Evolutionary conservation across 2,797 vertebrate species (phyloP).

Genomic region (Coregonus sp.): DNA sequence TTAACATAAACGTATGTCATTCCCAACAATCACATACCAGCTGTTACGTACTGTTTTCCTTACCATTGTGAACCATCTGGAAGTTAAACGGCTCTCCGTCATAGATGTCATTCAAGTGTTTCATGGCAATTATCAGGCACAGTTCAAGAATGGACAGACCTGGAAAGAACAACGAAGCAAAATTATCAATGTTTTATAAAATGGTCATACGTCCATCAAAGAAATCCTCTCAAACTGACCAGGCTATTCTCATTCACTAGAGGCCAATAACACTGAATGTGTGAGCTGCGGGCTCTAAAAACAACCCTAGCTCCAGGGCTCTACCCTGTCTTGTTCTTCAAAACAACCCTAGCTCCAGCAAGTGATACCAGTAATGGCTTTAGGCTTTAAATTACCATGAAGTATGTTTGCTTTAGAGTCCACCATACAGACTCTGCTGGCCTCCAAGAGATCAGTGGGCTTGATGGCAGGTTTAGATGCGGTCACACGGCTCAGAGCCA

Average conservation of each 20-base stretch:
- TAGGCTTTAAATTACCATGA: conserved; percentile 78
- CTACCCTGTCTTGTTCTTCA: too few species aligned
- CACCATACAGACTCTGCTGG: conserved; percentile 72
- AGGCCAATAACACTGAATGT: not conserved
- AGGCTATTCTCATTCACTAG: not conserved
- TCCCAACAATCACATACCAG: not conserved
- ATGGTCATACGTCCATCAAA: not conserved
- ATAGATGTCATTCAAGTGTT: conserved; percentile 93
- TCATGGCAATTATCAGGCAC: conserved; percentile 96
- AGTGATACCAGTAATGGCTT: not conserved
- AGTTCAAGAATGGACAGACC: conserved; percentile 94
- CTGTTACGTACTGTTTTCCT: not conserved
- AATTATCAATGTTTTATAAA: not conserved
- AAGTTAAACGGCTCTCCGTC: conserved; percentile 96
- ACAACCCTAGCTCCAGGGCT: too few species aligned
- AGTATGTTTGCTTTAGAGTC: conserved; percentile 91
- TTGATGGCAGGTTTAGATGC: conserved; percentile 74
- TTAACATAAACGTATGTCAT: not conserved
- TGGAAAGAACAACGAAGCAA: conserved; percentile 49
- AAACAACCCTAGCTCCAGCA: too few species aligned
- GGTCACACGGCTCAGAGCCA: conserved; percentile 77
- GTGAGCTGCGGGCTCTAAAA: not conserved
- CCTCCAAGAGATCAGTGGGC: conserved; percentile 82
- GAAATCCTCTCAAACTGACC: not conserved
- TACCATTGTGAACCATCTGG: conserved; percentile 98